Evolutionary conservation across 2,113 vertebrate genomes (phyloP).

Genomic region (Girardinichthys multiradiatus): DNA sequence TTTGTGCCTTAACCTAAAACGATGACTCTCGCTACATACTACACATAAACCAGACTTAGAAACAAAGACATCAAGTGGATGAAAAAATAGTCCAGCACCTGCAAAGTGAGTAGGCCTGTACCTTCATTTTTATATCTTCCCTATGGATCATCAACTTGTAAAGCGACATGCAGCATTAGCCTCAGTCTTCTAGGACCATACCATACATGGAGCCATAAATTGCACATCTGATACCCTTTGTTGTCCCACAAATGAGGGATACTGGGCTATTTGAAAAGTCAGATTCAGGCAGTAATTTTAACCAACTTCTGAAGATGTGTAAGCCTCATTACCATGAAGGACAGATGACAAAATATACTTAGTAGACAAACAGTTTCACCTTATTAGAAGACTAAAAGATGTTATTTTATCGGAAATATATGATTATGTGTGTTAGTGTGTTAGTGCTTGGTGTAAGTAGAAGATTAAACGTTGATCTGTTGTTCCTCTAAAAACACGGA

Average conservation of each 20-base stretch:
- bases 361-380: neutral
- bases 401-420: neutral
- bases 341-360: neutral
- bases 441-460: slow-evolving; percentile 9
- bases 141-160: slow-evolving; percentile 1
- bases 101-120: neutral
- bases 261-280: slow-evolving; percentile 2
- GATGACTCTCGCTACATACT: too few species aligned
- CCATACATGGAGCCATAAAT: neutral
- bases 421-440: neutral
- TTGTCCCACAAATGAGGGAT: neutral
- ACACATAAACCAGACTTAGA: too few species aligned
- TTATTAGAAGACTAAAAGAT: neutral
- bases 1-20: too few species aligned
- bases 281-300: neutral
- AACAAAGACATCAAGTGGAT: neutral
- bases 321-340: neutral
- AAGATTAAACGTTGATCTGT: slow-evolving; percentile 23
- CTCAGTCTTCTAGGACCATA: slow-evolving; percentile 4
- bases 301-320: neutral
- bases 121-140: slow-evolving; percentile 4
- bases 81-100: neutral
- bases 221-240: neutral
- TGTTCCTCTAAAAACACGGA: slow-evolving; percentile 5
- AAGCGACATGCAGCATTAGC: slow-evolving; percentile 5